Conservation (phyloP, 2,888 invertebrate genomes). For the Perizoma flavofasciatum region DNA sequence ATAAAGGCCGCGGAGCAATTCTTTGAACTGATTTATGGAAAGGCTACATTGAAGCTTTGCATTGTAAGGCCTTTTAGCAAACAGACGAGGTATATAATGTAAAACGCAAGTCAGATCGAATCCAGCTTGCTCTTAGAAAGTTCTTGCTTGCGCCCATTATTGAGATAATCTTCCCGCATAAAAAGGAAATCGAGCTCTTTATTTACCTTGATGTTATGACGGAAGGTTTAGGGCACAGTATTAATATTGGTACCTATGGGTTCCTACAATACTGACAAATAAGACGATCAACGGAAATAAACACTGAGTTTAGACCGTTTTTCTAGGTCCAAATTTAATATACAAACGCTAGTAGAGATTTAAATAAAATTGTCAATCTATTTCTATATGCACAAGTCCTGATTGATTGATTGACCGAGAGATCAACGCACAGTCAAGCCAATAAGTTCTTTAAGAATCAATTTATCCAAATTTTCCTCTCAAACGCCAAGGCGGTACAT, state of each 20-base stretch:
- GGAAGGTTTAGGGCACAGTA: conserved; percentile 4
- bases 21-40: conserved; percentile 49
- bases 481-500: too few species aligned
- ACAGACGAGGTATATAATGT: conserved; percentile 50
- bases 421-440: too few species aligned
- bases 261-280: too few species aligned
- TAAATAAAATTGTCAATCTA: too few species aligned
- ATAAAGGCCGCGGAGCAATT: background rate
- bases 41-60: conserved; percentile 46
- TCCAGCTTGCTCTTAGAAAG: conserved; percentile 40
- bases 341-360: too few species aligned
- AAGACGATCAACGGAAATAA: too few species aligned
- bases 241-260: background rate
- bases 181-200: conserved; percentile 39
- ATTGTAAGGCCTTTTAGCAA: conserved; percentile 56
- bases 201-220: conserved; percentile 34
- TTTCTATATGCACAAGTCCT: too few species aligned
- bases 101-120: conserved; percentile 49
- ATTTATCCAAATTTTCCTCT: too few species aligned
- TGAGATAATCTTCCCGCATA: conserved; percentile 40
- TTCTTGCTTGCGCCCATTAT: conserved; percentile 42
- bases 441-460: too few species aligned
- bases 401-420: too few species aligned
- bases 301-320: too few species aligned
- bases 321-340: too few species aligned